These are phyloP conservation scores for Pelochelys cantorii DNA, from an alignment of 2,797 vertebrate genomes.

Conservation along the genomic window DNA sequence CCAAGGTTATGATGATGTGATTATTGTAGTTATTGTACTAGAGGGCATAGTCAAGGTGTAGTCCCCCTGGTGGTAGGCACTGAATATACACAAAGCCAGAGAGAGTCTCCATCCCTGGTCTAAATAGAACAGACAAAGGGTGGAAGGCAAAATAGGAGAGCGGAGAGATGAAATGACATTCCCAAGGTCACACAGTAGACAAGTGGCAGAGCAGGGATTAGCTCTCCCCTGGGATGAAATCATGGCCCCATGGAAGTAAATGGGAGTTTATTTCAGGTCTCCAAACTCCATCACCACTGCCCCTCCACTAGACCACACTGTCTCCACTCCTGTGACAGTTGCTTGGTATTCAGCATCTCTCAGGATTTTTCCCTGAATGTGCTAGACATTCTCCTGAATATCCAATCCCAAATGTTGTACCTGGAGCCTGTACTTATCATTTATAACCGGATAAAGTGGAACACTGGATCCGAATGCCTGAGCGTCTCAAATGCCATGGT, in stretches of 20 bases:
- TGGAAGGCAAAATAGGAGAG: not conserved
- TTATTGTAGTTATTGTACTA: constrained; percentile 50
- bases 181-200: not conserved
- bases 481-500: accelerated
- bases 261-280: not conserved
- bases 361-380: not conserved
- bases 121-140: not conserved
- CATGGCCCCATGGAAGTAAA: not conserved
- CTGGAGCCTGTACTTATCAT: not conserved
- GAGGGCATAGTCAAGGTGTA: constrained; percentile 37
- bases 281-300: not conserved
- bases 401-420: not conserved
- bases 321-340: not conserved
- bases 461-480: not conserved
- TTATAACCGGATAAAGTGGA: constrained; percentile 11
- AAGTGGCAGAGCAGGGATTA: not conserved
- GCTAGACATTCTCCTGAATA: not conserved
- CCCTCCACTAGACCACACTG: not conserved
- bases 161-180: not conserved
- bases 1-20: constrained; percentile 35
- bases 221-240: not conserved
- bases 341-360: not conserved
- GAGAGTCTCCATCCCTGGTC: not conserved
- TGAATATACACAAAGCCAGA: not conserved
- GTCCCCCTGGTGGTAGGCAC: not conserved